Conservation (phyloP, 2,113 vertebrate species). For the Oryctolagus cuniculus region DNA sequence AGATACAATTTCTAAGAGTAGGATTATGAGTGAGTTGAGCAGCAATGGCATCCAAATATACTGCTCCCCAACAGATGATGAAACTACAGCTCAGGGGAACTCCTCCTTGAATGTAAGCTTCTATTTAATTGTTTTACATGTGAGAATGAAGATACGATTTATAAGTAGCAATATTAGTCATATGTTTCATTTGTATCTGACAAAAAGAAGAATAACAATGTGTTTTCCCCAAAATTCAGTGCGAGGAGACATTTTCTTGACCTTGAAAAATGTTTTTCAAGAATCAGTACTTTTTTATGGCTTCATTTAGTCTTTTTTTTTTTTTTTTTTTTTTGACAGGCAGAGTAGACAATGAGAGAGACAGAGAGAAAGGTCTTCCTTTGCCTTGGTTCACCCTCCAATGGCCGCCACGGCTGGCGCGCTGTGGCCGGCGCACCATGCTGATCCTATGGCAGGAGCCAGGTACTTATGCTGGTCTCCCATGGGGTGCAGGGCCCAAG, state of each 20-base stretch:
- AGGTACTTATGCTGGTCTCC: too few relatives aligned
- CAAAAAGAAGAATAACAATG: not conserved
- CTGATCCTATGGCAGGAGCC: too few relatives aligned
- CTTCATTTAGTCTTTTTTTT: not conserved
- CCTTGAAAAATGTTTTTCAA: constrained; percentile 47
- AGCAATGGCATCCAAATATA: constrained; percentile 94
- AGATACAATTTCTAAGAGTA: constrained; percentile 95
- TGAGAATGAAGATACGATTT: not conserved
- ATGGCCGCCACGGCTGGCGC: too few relatives aligned
- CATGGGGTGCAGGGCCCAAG: too few relatives aligned
- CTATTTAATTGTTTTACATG: not conserved
- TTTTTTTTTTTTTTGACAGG: too few relatives aligned
- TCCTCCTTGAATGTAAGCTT: constrained; percentile 92
- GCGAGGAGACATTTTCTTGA: constrained; percentile 30
- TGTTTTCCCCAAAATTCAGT: not conserved
- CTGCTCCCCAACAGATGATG: constrained; percentile 93
- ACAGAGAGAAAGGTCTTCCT: too few relatives aligned
- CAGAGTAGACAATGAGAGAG: too few relatives aligned
- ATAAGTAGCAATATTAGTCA: not conserved
- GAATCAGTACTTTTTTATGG: not conserved
- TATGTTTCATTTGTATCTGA: not conserved
- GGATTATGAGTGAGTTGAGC: constrained; percentile 94
- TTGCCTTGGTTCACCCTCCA: too few relatives aligned
- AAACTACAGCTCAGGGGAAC: constrained; percentile 90
- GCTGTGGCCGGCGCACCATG: too few relatives aligned